phyloP scores from a whole-genome alignment of 2,113 vertebrate genomes.

The Blennius ocellaris region DNA sequence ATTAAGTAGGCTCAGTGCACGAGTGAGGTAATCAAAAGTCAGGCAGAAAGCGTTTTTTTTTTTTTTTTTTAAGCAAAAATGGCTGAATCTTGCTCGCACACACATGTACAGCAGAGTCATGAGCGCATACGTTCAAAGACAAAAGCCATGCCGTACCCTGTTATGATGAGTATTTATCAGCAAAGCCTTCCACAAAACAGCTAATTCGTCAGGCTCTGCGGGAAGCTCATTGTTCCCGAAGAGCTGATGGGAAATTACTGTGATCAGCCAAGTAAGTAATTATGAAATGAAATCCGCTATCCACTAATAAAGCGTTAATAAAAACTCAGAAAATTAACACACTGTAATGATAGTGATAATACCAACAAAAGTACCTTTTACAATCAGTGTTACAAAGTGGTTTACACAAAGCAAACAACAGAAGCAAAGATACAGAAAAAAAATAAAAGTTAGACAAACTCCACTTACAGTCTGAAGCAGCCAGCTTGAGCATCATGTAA shows the following conservation, averaged over 20 bases:
- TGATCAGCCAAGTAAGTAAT: conserved; percentile 49
- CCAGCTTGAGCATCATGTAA: neutral
- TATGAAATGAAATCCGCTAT: conserved; percentile 34
- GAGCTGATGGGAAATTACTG: conserved; percentile 48
- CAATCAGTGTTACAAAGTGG: neutral
- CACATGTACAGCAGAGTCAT: neutral
- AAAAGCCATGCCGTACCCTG: conserved; percentile 5
- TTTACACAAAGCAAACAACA: neutral
- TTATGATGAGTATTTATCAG: conserved; percentile 44
- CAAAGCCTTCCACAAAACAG: conserved; percentile 38
- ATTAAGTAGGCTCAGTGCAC: conserved; percentile 23
- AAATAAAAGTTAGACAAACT: neutral
- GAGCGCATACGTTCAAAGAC: conserved; percentile 6
- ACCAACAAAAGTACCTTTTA: neutral
- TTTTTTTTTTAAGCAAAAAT: conserved; percentile 1
- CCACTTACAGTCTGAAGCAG: no score
- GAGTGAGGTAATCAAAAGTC: conserved; percentile 28
- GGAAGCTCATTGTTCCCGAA: conserved; percentile 41
- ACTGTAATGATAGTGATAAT: neutral
- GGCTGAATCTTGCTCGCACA: neutral
- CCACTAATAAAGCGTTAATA: neutral
- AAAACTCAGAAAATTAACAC: neutral
- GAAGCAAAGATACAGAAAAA: neutral
- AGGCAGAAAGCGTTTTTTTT: neutral
- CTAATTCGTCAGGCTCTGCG: conserved; percentile 39